Base-by-base conservation (phyloP, 2,888 invertebrate species). In the Noctua comes region DNA sequence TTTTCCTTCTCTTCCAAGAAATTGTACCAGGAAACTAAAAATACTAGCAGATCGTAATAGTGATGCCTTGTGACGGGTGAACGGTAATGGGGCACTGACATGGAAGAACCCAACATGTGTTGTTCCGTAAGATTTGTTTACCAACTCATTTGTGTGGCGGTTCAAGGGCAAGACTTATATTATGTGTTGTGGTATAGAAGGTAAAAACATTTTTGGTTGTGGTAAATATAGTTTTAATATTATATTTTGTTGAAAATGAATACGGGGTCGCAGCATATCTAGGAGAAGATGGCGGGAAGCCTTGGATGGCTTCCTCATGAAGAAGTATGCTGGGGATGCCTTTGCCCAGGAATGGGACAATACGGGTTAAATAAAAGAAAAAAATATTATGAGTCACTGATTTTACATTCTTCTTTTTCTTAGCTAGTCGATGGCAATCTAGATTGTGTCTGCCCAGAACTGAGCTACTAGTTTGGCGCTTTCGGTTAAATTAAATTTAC, bases 71-170 rank as follows among this genome's bases (percentile, higher is more conserved):
- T 43, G 77, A 78, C 72, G 74, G 81, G 54, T 57, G 72, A 84
- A 71, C 84, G 36, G 62, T 83, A 80, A 84, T 80, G 84, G 62
- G 8, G 31, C n/a, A 46, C 59, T 69, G 80, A 80, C 80, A 84
- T 69, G 84, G 40, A 80, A 83, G 21, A 59, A 57, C 24, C 68
- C 62, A 71, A 76, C 76, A 80, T 84, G 79, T 73, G 51, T 69
- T 54, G 72, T 82, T 59, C 16, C 68, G 6, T 73, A 62, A 59
- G 62, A 84, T 84, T 74, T 74, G 79, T 79, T 81, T 74, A 71
- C 66, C 5, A 54, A 82, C 64, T 59, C 65, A 71, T 71, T 82
- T 70, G 46, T 54, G 36, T 65, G 10, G 21, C 13, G 27, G 31
- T 64, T 70, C 76, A 80, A 80, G 73, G 84, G 2, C 27, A 59